These are phyloP conservation scores for Corapipo altera DNA, from an alignment of 2,113 vertebrate genomes.

Conservation along the genomic window DNA sequence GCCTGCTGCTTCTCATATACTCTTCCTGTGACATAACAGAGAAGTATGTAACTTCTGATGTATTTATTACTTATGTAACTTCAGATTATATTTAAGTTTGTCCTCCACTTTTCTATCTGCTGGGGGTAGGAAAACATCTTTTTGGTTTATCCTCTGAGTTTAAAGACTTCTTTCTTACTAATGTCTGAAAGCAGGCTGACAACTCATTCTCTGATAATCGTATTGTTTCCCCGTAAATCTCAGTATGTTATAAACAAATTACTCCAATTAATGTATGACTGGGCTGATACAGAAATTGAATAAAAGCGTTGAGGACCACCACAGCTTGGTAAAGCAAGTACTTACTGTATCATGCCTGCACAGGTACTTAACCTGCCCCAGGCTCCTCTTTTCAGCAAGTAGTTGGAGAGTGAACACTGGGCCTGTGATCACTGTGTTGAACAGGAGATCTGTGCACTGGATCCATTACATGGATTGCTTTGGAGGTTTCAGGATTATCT, in stretches of 20 bases:
- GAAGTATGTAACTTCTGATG: not conserved
- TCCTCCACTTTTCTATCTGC: not conserved
- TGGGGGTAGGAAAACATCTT: not conserved
- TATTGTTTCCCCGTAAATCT: not conserved
- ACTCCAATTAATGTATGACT: not conserved
- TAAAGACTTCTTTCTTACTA: not conserved
- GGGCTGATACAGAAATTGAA: not conserved
- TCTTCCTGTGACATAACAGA: not conserved
- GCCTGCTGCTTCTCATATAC: not conserved
- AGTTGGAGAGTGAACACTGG: not conserved
- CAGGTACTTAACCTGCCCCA: not conserved
- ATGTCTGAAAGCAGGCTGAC: not conserved
- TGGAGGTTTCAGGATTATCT: not conserved
- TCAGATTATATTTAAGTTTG: not conserved
- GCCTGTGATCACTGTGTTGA: not conserved
- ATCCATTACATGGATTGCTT: not conserved
- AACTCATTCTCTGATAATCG: not conserved
- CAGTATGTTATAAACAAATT: not conserved
- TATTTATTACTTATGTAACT: not conserved
- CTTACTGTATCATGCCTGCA: not conserved
- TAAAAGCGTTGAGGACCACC: not conserved
- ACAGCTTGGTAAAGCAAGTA: accelerated
- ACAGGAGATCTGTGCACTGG: not conserved
- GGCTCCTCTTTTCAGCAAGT: not conserved
- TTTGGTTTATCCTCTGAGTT: not conserved